Evolutionary conservation across 2,113 vertebrate species (phyloP).

Genomic region (Andinoacara biseriatus): DNA sequence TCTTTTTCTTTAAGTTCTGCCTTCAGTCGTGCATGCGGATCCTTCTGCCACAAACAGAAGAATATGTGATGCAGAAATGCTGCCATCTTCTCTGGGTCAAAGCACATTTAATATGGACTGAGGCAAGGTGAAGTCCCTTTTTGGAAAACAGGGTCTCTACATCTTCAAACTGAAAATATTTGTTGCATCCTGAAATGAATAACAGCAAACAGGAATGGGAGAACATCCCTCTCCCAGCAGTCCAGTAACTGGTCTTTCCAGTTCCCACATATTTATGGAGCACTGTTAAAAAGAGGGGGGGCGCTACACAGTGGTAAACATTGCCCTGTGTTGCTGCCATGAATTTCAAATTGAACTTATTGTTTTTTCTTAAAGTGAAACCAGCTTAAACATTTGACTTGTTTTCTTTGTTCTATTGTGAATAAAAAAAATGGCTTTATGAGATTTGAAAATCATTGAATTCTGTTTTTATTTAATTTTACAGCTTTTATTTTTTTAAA

Average conservation of each 20-base stretch:
- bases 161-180: neutral
- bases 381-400: neutral
- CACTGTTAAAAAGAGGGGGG: no score
- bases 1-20: neutral
- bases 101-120: neutral
- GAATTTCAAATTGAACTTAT: neutral
- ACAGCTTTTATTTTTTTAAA: neutral
- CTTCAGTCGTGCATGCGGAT: neutral
- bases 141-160: neutral
- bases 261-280: no score
- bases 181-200: neutral
- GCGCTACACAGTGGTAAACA: no score
- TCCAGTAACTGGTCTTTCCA: no score
- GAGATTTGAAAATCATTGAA: neutral
- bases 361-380: neutral
- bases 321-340: no score
- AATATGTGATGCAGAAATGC: neutral
- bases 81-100: neutral
- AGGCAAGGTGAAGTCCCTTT: neutral
- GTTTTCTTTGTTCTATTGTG: neutral
- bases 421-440: neutral
- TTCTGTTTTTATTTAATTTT: neutral
- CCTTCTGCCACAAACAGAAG: rapidly evolving
- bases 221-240: no score
- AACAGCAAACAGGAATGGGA: no score